Conservation (phyloP, 2,888 invertebrate species). For the Stenotaenia linearis region DNA sequence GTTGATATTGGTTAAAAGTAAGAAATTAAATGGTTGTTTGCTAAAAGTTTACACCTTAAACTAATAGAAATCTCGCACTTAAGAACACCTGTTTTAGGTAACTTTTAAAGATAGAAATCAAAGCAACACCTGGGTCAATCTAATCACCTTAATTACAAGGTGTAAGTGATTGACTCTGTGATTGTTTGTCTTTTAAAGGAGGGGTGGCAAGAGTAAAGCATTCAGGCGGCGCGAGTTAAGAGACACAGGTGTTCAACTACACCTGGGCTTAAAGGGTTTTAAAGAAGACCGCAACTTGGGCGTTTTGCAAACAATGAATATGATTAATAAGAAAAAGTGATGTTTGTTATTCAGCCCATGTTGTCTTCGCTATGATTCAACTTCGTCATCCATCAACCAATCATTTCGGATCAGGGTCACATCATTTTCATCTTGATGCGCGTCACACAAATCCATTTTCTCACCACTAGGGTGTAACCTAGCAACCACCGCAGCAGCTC, state of each 20-base stretch:
- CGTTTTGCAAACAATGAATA: neutral
- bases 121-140: neutral
- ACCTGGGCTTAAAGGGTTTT: neutral
- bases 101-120: constrained; percentile 1
- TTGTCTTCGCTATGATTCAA: neutral
- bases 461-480: neutral
- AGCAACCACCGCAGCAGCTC: neutral
- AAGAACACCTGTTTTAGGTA: constrained; percentile 1
- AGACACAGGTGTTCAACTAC: neutral
- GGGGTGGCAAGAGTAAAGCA: neutral
- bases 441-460: neutral
- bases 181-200: constrained; percentile 7
- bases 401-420: neutral
- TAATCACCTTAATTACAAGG: constrained; percentile 20
- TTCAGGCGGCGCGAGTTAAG: neutral
- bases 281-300: neutral
- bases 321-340: neutral
- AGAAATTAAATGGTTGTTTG: no score
- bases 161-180: constrained; percentile 12
- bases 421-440: neutral
- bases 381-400: neutral
- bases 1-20: no score
- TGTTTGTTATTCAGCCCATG: neutral
- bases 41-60: no score
- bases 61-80: no score